Evolutionary conservation across 2,113 vertebrate genomes (phyloP).

Genomic region (human (Homo sapiens)): DNA sequence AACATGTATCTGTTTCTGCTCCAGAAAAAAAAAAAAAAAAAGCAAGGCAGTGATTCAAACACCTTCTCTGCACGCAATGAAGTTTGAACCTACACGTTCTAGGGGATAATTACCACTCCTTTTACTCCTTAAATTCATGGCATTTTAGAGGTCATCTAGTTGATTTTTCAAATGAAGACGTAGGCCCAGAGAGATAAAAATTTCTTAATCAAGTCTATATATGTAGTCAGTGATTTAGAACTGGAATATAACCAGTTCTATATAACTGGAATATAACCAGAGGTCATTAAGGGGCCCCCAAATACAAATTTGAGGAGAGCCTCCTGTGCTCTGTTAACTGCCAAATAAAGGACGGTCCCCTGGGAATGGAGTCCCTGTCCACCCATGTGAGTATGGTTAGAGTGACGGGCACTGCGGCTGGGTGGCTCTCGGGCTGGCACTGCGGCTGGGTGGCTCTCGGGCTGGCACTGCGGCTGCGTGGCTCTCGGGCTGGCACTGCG

Average conservation of each 20-base stretch:
- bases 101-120: neutral
- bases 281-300: too few species aligned
- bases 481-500: too few species aligned
- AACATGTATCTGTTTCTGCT: neutral
- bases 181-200: neutral
- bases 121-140: neutral
- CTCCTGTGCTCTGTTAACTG: neutral
- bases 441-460: fast-evolving
- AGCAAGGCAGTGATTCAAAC: neutral
- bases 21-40: constrained; percentile 16
- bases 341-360: fast-evolving
- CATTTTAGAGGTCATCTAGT: neutral
- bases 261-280: too few species aligned
- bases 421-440: too few species aligned
- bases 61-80: neutral
- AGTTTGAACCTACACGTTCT: neutral
- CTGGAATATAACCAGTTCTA: too few species aligned
- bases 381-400: fast-evolving
- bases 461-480: neutral
- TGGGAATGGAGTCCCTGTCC: fast-evolving
- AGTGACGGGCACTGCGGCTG: fast-evolving
- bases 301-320: neutral
- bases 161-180: neutral
- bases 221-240: too few species aligned
- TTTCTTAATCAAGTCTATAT: fast-evolving